These are phyloP conservation scores for Eidolon helvum DNA, from an alignment of 2,113 vertebrate genomes.

Conservation along the genomic window DNA sequence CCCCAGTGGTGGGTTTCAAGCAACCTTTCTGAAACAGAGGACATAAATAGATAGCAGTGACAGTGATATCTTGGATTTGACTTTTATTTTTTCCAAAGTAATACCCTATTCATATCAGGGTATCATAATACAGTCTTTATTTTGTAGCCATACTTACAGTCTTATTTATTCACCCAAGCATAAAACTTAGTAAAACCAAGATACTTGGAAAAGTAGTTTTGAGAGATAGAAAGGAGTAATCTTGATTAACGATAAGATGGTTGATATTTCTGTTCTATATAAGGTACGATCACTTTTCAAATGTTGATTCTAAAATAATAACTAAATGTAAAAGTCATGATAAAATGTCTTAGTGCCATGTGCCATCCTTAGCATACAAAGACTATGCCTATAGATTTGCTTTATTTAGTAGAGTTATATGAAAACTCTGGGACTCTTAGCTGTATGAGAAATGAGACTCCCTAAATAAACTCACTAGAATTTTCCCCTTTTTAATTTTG, in stretches of 20 bases:
- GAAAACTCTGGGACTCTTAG: background rate
- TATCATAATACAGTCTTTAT: background rate
- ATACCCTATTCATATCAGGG: background rate
- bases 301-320: background rate
- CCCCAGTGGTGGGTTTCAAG: background rate
- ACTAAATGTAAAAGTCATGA: background rate
- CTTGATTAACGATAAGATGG: background rate
- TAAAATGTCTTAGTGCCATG: background rate
- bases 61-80: background rate
- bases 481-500: background rate
- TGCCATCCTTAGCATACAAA: background rate
- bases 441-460: background rate
- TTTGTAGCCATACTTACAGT: slow-evolving; percentile 7
- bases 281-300: background rate
- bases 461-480: background rate
- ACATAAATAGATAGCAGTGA: background rate
- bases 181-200: background rate
- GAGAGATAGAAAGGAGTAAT: background rate
- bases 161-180: background rate
- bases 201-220: slow-evolving; percentile 6
- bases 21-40: background rate
- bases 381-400: background rate
- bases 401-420: background rate
- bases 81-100: slow-evolving; percentile 40
- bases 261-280: background rate